A percentile compares a stretch with the other conserved stretches of the same genome.
Conservation (phyloP, 2,888 invertebrate species). For the Dryadula phaetusa region DNA sequence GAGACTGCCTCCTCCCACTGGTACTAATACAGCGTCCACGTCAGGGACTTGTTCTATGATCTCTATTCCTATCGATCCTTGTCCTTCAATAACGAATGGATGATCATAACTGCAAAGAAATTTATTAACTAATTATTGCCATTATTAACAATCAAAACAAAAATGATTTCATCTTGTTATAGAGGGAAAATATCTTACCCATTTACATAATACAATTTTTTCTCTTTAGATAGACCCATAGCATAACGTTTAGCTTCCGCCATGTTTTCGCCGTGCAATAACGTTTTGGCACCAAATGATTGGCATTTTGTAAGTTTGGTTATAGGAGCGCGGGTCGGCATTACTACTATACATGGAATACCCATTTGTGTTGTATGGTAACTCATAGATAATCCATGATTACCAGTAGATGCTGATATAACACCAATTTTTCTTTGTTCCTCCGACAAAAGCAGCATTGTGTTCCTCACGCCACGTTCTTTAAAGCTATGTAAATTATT, state of each 20-base stretch:
- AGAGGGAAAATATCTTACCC: constrained; percentile 83
- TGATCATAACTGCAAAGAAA: constrained; percentile 90
- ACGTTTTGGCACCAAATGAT: constrained; percentile 90
- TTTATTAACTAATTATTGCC: not conserved
- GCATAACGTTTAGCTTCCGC: constrained; percentile 91
- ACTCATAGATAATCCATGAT: constrained; percentile 92
- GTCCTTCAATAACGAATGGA: constrained; percentile 96
- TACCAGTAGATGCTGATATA: constrained; percentile 95
- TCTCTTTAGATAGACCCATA: constrained; percentile 88
- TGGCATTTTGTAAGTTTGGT: constrained; percentile 95
- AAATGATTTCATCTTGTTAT: not conserved
- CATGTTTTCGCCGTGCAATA: constrained; percentile 91
- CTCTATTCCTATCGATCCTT: constrained; percentile 97
- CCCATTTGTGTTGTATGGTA: constrained; percentile 89
- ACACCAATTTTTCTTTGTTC: constrained; percentile 91
- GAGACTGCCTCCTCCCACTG: constrained; percentile 96
- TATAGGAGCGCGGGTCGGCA: constrained; percentile 94
- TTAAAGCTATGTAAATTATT: constrained; percentile 88
- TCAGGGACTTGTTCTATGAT: constrained; percentile 94
- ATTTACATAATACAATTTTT: constrained; percentile 91
- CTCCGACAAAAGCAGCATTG: constrained; percentile 88
- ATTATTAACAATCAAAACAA: not conserved
- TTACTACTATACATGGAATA: constrained; percentile 92
- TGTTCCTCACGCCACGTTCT: constrained; percentile 95
- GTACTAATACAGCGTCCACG: constrained; percentile 94